Evolutionary conservation across 2,888 invertebrate genomes (phyloP), one percentile per base, ranked within the genome.

Genomic region (Xanthostigma xanthostigma): DNA sequence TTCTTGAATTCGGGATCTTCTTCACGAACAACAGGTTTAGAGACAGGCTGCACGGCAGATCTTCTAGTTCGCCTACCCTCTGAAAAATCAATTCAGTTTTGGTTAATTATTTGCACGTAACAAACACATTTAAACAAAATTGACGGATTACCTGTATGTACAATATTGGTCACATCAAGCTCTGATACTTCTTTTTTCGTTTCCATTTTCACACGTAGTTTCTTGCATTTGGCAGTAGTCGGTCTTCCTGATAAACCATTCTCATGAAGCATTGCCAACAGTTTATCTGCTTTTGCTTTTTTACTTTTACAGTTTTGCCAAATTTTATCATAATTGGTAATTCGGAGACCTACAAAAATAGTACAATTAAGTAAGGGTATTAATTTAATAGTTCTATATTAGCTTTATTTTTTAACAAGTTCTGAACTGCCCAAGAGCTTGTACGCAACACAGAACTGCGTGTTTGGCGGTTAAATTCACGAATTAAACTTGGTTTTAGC

Each of bases 231-330:
- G 13, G 14, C 11, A 27, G 27, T 45, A 8, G 45, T 27, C 5
- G 45, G 45, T 27, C 37, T 37, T 14, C 45, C 45, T 2, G 12
- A 10, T n/a, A 45, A 17, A 9, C 45, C 45, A 10, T 45, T 45
- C 17, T 45, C 45, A 13, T 45, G 45, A 8, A 45, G 14, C 11
- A 45, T 8, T 8, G 36, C 45, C 8, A 45, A 37, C 11, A 45
- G 11, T 37, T 45, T 45, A 8, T 36, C 13, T 17, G 45, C 45
- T 13, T n/a, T 36, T 9, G 45, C 45, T 14, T 37, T 36, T 14
- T 45, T 45, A 14, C 14, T 37, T 36, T 45, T 45, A 17, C 45
- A 45, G 2, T 37, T 13, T 45, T 36, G 37, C 45, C 45, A 45
- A 45, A 45, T 37, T 17, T 12, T 36, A 13, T 36, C 38, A 14